Percentiles rank a stretch among this genome's conserved stretches.
phyloP scores from a whole-genome alignment of 2,888 invertebrate genomes.

The Polymixis flavicincta region DNA sequence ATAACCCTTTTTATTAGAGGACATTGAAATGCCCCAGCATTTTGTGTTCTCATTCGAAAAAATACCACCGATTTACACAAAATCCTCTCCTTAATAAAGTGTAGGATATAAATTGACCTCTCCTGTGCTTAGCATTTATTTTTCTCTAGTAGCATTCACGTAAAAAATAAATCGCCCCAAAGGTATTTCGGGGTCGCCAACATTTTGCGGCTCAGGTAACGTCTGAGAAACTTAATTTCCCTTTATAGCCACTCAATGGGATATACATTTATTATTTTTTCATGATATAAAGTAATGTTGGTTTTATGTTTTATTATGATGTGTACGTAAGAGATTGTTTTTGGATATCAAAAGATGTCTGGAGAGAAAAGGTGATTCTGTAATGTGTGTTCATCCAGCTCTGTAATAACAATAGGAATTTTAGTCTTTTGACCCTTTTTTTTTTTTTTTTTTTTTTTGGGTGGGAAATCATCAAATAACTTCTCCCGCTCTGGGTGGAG shows the following conservation, averaged over 20 bases:
- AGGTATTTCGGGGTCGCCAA: constrained; percentile 39
- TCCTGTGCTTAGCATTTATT: constrained; percentile 51
- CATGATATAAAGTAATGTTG: constrained; percentile 28
- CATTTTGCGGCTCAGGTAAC: constrained; percentile 42
- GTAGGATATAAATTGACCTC: constrained; percentile 59
- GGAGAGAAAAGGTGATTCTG: constrained; percentile 5
- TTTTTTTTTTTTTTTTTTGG: too few species aligned
- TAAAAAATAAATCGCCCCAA: constrained; percentile 50
- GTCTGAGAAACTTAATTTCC: constrained; percentile 56
- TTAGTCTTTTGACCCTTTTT: too few species aligned
- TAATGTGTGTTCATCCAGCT: constrained; percentile 23
- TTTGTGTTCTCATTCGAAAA: constrained; percentile 52
- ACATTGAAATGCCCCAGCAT: constrained; percentile 56
- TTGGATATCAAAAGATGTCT: constrained; percentile 42
- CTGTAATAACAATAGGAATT: background rate
- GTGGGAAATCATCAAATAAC: too few species aligned
- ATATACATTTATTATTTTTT: constrained; percentile 40
- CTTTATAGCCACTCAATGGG: constrained; percentile 46
- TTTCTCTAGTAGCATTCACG: constrained; percentile 41
- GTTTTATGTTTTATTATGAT: constrained; percentile 47
- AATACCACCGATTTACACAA: constrained; percentile 52
- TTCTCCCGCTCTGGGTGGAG: too few species aligned
- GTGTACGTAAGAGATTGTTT: constrained; percentile 37
- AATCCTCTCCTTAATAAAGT: constrained; percentile 60
- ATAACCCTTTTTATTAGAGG: constrained; percentile 59